These are phyloP conservation scores for Pongo abelii DNA, from an alignment of 2,113 vertebrate species.

Conservation along the genomic window DNA sequence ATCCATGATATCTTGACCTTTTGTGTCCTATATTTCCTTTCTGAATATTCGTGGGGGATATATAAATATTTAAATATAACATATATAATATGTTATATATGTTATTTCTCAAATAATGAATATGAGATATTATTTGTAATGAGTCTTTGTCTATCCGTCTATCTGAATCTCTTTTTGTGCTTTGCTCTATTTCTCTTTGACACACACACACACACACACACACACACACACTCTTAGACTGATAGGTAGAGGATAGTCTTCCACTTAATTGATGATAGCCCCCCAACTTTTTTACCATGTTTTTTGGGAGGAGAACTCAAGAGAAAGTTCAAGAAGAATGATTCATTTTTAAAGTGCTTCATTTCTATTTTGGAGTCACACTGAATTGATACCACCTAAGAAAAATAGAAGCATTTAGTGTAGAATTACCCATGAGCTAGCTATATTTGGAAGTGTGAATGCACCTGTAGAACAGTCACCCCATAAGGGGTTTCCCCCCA, in stretches of 20 bases:
- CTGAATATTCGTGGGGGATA: not conserved
- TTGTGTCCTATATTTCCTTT: not conserved
- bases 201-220: not conserved
- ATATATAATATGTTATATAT: not conserved
- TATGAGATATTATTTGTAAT: slow-evolving; percentile 1
- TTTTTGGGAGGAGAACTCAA: not conserved
- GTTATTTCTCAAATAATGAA: not conserved
- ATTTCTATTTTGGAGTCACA: not conserved
- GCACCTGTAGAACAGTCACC: not conserved
- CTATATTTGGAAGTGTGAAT: not conserved
- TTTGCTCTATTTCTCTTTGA: not conserved
- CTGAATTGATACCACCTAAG: not conserved
- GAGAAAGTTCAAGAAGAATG: slow-evolving; percentile 30
- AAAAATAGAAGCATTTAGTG: not conserved
- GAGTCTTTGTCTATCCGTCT: not conserved
- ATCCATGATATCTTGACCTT: not conserved
- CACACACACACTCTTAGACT: not conserved
- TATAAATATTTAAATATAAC: not conserved
- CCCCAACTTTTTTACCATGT: not conserved
- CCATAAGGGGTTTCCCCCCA: not conserved
- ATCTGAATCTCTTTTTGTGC: not conserved
- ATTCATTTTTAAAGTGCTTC: slow-evolving; percentile 30
- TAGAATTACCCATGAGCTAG: not conserved
- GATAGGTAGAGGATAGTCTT: not conserved
- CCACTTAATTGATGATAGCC: not conserved